Conservation (phyloP, 2,797 vertebrate species). For the Rhadinocentrus ornatus region DNA sequence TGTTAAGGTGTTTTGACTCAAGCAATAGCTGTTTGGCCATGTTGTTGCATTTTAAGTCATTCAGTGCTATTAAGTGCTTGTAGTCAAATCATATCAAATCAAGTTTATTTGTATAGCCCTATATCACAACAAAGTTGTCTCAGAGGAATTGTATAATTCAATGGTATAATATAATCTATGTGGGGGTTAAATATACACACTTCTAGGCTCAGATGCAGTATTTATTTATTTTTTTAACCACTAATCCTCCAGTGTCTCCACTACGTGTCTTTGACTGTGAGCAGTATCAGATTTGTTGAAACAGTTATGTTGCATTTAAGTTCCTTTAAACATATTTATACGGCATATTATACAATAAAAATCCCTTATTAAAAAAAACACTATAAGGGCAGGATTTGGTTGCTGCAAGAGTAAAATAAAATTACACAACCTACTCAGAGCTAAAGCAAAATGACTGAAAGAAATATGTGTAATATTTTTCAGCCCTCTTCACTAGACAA, state of each 20-base stretch:
- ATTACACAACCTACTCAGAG: constrained; percentile 25
- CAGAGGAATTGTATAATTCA: too few species aligned
- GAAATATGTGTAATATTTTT: constrained; percentile 39
- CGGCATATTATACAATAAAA: constrained; percentile 10
- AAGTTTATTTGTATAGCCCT: too few species aligned
- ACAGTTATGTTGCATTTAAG: constrained; percentile 4
- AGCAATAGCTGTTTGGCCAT: background rate
- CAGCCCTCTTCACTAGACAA: constrained; percentile 4
- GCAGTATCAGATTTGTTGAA: background rate
- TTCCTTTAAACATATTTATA: constrained; percentile 31
- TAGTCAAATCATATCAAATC: too few species aligned
- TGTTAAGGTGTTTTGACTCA: too few species aligned
- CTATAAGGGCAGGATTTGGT: constrained; percentile 20
- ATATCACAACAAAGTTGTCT: too few species aligned
- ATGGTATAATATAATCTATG: background rate
- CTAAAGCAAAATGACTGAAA: constrained; percentile 46
- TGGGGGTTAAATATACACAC: background rate
- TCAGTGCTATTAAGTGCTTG: background rate
- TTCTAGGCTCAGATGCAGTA: background rate
- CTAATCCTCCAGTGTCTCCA: too few species aligned
- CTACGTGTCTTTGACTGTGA: background rate
- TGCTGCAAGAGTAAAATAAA: constrained; percentile 44
- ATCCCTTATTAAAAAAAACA: too few species aligned
- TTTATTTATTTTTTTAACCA: too few species aligned
- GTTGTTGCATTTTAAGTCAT: constrained; percentile 1